Conservation (phyloP, 2,797 vertebrate genomes). For the Takifugu ocellatus region DNA sequence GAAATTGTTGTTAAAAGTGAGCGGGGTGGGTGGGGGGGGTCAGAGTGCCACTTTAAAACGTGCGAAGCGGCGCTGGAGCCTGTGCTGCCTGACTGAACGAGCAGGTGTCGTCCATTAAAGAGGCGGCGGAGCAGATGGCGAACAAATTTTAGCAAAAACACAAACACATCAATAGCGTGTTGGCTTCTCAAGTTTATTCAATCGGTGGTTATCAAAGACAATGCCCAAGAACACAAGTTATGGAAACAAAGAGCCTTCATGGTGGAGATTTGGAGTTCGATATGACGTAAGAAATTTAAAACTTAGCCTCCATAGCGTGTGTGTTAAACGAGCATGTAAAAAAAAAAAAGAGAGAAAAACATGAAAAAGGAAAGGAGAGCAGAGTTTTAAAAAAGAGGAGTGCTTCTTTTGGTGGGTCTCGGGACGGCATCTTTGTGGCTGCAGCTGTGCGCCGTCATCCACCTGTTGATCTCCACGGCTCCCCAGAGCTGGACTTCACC, state of each 20-base stretch:
- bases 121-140: slow-evolving; percentile 38
- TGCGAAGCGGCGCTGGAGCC: slow-evolving; percentile 24
- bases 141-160: neutral
- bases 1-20: slow-evolving; percentile 9
- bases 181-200: slow-evolving; percentile 82
- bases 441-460: slow-evolving; percentile 40
- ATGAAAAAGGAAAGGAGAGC: slow-evolving; percentile 41
- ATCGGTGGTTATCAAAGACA: slow-evolving; percentile 90
- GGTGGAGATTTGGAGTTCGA: slow-evolving; percentile 56
- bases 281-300: slow-evolving; percentile 54
- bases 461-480: slow-evolving; percentile 48
- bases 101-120: slow-evolving; percentile 42
- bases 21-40: neutral
- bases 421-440: slow-evolving; percentile 45
- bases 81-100: slow-evolving; percentile 37
- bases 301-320: slow-evolving; percentile 41
- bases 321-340: slow-evolving; percentile 63
- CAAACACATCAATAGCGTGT: slow-evolving; percentile 27
- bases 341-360: slow-evolving; percentile 36
- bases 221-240: slow-evolving; percentile 85
- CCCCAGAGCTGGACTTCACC: slow-evolving; percentile 36
- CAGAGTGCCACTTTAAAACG: slow-evolving; percentile 18
- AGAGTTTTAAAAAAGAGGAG: slow-evolving; percentile 54
- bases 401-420: slow-evolving; percentile 60
- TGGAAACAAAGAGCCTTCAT: slow-evolving; percentile 73